These are phyloP conservation scores for Polylopha cassiicola DNA, from an alignment of 2,888 invertebrate genomes.

Conservation along the genomic window DNA sequence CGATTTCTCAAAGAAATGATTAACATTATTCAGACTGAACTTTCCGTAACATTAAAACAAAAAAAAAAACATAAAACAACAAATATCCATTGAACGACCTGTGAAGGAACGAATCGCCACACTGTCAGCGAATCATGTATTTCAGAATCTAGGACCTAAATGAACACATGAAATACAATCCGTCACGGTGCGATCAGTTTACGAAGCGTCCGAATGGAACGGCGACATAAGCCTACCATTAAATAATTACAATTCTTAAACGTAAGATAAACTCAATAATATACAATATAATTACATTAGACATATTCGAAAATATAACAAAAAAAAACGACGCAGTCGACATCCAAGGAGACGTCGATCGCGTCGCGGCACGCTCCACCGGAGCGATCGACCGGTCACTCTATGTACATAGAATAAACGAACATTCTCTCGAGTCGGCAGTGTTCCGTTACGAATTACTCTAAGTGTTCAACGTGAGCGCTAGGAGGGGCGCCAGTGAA, in stretches of 20 bases:
- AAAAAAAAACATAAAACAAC: slow-evolving; percentile 71
- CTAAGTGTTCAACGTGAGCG: slow-evolving; percentile 23
- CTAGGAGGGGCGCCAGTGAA: slow-evolving; percentile 27
- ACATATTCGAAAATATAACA: slow-evolving; percentile 71
- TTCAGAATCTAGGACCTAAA: slow-evolving; percentile 73
- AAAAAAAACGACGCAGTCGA: slow-evolving; percentile 49
- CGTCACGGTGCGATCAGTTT: slow-evolving; percentile 48
- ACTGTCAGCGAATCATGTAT: slow-evolving; percentile 57
- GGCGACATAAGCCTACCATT: slow-evolving; percentile 56
- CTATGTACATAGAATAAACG: slow-evolving; percentile 37
- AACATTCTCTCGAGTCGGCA: slow-evolving; percentile 30
- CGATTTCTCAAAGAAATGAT: slow-evolving; percentile 69
- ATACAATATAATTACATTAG: slow-evolving; percentile 75
- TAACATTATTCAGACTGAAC: slow-evolving; percentile 73
- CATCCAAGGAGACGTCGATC: slow-evolving; percentile 30
- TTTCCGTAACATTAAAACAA: slow-evolving; percentile 63
- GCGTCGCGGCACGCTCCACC: slow-evolving; percentile 8
- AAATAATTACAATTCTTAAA: slow-evolving; percentile 74
- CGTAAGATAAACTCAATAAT: slow-evolving; percentile 74
- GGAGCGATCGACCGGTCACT: slow-evolving; percentile 6
- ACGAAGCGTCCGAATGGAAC: slow-evolving; percentile 46
- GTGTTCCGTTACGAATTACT: slow-evolving; percentile 28
- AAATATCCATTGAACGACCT: slow-evolving; percentile 64
- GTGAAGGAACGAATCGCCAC: slow-evolving; percentile 55
- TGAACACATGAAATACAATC: slow-evolving; percentile 75